These are phyloP conservation scores for Mythimna vitellina DNA, from an alignment of 2,888 invertebrate genomes.

Conservation along the genomic window DNA sequence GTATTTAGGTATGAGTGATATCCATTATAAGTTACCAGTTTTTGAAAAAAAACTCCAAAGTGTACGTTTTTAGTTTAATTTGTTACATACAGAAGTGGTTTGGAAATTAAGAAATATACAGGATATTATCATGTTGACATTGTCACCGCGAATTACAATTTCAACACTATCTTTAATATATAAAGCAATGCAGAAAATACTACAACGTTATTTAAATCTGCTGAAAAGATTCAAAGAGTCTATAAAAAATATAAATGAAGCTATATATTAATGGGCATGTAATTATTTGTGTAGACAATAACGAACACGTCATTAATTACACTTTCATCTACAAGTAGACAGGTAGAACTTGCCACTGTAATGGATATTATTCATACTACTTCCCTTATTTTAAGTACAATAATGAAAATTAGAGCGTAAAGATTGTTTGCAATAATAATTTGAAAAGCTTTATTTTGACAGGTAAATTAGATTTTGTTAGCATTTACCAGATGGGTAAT, in stretches of 20 bases:
- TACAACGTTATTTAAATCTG: too few species aligned
- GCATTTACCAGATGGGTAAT: conserved; percentile 61
- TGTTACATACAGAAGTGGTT: too few species aligned
- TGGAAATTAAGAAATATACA: too few species aligned
- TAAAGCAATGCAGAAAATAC: too few species aligned
- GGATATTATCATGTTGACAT: too few species aligned
- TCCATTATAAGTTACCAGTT: conserved; percentile 10
- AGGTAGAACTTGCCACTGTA: not conserved
- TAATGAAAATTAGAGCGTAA: conserved; percentile 43
- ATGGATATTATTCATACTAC: conserved; percentile 36
- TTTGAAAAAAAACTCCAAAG: too few species aligned
- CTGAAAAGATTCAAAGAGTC: not conserved
- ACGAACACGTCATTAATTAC: too few species aligned
- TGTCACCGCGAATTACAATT: not conserved
- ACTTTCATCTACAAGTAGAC: not conserved
- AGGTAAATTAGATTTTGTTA: conserved; percentile 63
- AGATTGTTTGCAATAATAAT: conserved; percentile 58
- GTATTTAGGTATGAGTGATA: conserved; percentile 25
- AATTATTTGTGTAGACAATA: not conserved
- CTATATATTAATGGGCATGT: not conserved
- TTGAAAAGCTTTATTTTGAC: conserved; percentile 55
- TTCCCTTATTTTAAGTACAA: conserved; percentile 41
- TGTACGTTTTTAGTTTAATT: not conserved
- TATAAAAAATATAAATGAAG: not conserved
- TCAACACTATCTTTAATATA: not conserved